Evolutionary conservation across 2,113 vertebrate species (phyloP), one percentile per base, ranked within the genome.

Genomic region (Glaucidium brasilianum): DNA sequence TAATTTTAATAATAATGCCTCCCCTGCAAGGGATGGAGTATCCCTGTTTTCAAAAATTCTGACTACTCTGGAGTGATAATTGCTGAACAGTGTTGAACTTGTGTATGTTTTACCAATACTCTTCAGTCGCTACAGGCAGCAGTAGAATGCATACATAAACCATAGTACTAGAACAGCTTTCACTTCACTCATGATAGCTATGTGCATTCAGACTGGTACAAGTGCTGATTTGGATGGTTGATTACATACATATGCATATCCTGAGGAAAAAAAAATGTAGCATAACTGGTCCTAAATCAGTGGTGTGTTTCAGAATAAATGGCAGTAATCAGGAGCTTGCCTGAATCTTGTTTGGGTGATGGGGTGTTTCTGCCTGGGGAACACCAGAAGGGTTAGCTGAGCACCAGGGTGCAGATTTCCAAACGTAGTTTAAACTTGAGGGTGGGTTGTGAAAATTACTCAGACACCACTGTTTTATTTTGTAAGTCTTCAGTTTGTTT

Each of bases 251-350:
- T 82, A 79, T 16, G 60, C 67, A 67, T 29, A 60, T 43, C 62
- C 43, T 34, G 43, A 79, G 50, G 20, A 21, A 71, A 87, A 64
- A 55, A 74, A 75, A 73, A 37, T 30, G 89, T 74, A 55, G 94
- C 26, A 14, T 81, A 81, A 89, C 89, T 95, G 69, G 72, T 94
- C 89, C 69, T 87, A 85, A 87, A 87, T 91, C 84, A 52, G 52
- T 18, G 56, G 13, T 52, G 30, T 85, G 52, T 60, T 91, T 75
- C 73, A 35, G 77, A 81, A 34, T 55, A 62, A 86, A 78, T 7
- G 43, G 79, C 60, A 71, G 52, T 25, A 50, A 80, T 47, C n/a
- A 35, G 56, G 50, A 86, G 41, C 55, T 80, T 77, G 55, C 59
- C 76, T 29, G 50, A 32, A 2, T 29, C 67, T 78, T 37, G 6